Conservation (phyloP, 2,113 vertebrate genomes). For the Numenius arquata region DNA sequence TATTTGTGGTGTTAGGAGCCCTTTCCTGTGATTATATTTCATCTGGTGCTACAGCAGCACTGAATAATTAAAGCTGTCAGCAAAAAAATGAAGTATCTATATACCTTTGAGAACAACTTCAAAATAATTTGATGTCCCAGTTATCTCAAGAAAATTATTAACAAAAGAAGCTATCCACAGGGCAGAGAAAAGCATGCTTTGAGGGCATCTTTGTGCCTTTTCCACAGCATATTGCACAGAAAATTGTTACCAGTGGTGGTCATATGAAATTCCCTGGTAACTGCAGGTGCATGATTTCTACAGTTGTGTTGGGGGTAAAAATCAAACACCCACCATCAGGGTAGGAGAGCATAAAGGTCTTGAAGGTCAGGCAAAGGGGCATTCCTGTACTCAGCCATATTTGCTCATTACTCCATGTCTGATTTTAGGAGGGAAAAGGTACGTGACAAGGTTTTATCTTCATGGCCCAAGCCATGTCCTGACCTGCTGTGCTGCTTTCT, state of each 20-base stretch:
- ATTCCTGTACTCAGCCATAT: neutral
- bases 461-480: neutral
- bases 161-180: neutral
- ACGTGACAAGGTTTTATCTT: fast-evolving
- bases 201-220: neutral
- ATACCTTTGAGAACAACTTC: conserved; percentile 25
- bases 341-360: neutral
- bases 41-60: neutral
- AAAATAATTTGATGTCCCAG: conserved; percentile 31
- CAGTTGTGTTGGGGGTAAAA: neutral
- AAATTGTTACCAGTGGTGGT: neutral
- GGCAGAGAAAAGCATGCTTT: neutral
- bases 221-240: neutral
- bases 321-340: no score
- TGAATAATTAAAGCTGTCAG: conserved; percentile 61
- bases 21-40: conserved; percentile 25
- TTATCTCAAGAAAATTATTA: conserved; percentile 1
- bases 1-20: neutral
- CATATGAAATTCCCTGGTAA: neutral
- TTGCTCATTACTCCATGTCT: neutral
- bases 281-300: neutral
- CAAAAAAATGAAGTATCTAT: neutral
- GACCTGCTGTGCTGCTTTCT: neutral
- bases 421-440: neutral
- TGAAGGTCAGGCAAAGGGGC: neutral